These are phyloP conservation scores for Drosophila rubida DNA, from an alignment of 2,888 invertebrate species.

Conservation along the genomic window DNA sequence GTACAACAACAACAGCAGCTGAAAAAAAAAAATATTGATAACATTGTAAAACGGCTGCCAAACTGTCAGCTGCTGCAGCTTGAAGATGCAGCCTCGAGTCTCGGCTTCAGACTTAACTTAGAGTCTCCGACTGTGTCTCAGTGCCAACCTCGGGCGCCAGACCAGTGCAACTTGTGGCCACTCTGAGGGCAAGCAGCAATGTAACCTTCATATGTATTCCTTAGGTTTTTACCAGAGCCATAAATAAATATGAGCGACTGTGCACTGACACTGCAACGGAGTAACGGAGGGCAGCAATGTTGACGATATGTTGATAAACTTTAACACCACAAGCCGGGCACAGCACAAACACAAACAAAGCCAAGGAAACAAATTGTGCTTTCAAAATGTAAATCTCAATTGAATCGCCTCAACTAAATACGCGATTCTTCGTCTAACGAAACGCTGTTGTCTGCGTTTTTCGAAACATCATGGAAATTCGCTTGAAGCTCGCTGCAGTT, in stretches of 20 bases:
- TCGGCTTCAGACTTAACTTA: background rate
- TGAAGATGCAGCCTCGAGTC: constrained; percentile 37
- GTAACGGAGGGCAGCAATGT: constrained; percentile 37
- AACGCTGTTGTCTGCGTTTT: constrained; percentile 25
- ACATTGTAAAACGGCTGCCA: constrained; percentile 69
- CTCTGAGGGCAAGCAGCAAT: constrained; percentile 41
- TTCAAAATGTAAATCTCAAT: background rate
- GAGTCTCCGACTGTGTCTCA: background rate
- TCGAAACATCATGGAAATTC: constrained; percentile 9
- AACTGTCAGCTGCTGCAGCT: constrained; percentile 65
- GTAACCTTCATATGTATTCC: constrained; percentile 12
- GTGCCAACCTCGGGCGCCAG: constrained; percentile 17
- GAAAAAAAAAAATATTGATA: constrained; percentile 48
- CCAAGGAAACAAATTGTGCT: background rate
- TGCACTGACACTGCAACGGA: constrained; percentile 44
- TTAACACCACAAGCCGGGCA: constrained; percentile 59
- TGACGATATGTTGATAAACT: constrained; percentile 78
- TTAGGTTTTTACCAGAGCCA: constrained; percentile 59
- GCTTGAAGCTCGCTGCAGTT: constrained; percentile 27
- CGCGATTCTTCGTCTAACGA: background rate
- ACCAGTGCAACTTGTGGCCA: constrained; percentile 61
- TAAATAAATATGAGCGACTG: constrained; percentile 76
- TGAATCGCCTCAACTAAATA: background rate
- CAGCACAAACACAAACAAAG: constrained; percentile 26
- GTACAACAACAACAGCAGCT: constrained; percentile 30